Conservation (phyloP, 2,888 invertebrate genomes). For the Steinernema hermaphroditum region DNA sequence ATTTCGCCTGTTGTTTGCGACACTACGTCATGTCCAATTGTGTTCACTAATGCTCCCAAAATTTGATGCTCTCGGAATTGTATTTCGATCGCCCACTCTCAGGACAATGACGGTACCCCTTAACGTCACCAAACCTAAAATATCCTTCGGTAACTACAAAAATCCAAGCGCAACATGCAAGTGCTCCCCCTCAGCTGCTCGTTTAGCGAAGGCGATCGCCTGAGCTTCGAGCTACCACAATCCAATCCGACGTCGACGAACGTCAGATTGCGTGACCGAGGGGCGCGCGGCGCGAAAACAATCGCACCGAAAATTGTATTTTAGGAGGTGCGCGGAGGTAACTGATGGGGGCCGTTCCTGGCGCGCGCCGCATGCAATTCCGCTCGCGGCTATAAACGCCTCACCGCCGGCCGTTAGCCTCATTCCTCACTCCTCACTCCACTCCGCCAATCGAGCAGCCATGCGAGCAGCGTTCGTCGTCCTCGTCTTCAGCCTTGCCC, state of each 20-base stretch:
- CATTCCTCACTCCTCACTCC: not conserved
- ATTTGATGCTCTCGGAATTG: no score
- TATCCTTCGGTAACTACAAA: no score
- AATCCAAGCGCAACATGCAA: no score
- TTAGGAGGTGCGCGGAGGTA: not conserved
- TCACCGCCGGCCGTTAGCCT: not conserved
- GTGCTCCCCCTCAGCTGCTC: no score
- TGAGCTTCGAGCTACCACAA: no score
- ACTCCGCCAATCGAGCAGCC: not conserved
- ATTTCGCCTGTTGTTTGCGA: no score
- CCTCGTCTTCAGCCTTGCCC: not conserved
- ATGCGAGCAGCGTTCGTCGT: not conserved
- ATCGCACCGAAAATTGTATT: constrained; percentile 25
- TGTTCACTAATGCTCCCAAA: no score
- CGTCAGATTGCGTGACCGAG: constrained; percentile 4
- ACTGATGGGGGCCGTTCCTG: not conserved
- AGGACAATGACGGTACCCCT: no score
- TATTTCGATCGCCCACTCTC: no score
- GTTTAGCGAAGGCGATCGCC: no score
- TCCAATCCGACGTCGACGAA: not conserved
- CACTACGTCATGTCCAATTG: no score
- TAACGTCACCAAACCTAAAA: no score
- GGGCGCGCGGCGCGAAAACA: constrained; percentile 12
- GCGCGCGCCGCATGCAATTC: constrained; percentile 14
- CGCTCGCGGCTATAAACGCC: constrained; percentile 20